Evolutionary conservation across 1,140 invertebrate species (phyloP).

Genomic region (Monochamus saltuarius): DNA sequence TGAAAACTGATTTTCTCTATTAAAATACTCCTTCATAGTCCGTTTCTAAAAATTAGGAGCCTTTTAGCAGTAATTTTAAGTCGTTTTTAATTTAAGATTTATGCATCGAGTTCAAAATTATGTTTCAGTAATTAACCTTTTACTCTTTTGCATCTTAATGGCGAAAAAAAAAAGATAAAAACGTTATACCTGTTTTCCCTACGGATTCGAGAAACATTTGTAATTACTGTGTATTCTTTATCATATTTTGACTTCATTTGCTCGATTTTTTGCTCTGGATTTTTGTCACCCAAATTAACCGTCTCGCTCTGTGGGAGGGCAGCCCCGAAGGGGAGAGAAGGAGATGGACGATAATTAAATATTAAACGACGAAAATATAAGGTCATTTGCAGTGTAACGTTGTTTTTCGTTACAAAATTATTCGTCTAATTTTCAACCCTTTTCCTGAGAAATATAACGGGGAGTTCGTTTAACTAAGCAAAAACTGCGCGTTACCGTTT

Average conservation of each 20-base stretch:
- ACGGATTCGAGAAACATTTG: conserved; percentile 3
- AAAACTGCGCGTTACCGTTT: not conserved
- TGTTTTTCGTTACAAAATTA: conserved; percentile 17
- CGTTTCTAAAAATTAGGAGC: conserved; percentile 32
- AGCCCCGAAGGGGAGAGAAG: not conserved
- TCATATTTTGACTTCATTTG: conserved; percentile 37
- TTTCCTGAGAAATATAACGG: conserved; percentile 9
- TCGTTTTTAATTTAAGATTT: conserved; percentile 39
- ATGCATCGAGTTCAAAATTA: conserved; percentile 24
- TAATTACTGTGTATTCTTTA: conserved; percentile 44
- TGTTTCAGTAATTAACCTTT: conserved; percentile 29
- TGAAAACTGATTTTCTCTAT: conserved; percentile 13
- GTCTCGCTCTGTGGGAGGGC: conserved; percentile 9
- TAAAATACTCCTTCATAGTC: too few relatives aligned
- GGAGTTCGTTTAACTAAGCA: conserved; percentile 3
- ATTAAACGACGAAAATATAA: conserved; percentile 29
- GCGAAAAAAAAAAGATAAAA: conserved; percentile 6
- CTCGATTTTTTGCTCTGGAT: conserved; percentile 31
- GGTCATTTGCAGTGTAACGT: conserved; percentile 18
- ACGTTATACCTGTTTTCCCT: conserved; percentile 19
- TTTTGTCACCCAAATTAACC: conserved; percentile 18
- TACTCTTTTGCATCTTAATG: conserved; percentile 5
- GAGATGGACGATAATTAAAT: conserved; percentile 25
- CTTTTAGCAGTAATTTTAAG: conserved; percentile 34
- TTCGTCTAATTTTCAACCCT: conserved; percentile 11